A percentile compares a stretch with the other conserved stretches of the same genome.
Conservation (phyloP, 1,140 invertebrate species). For the Pectinophora gossypiella region DNA sequence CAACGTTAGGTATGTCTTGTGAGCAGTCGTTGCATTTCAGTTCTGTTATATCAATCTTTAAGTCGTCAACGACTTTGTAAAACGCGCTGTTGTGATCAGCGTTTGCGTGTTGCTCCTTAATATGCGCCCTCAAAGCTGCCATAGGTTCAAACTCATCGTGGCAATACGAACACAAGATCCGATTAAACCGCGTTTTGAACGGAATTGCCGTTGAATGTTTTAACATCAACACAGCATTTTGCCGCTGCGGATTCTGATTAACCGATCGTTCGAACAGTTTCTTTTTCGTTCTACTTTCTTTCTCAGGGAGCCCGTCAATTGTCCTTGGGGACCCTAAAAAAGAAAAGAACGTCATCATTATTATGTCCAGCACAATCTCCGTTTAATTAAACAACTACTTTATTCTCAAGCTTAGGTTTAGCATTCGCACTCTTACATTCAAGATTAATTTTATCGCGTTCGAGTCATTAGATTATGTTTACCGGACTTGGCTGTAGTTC, state of each 20-base stretch:
- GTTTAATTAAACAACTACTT: too few species aligned
- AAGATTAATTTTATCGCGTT: too few species aligned
- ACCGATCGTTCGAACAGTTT: conserved; percentile 64
- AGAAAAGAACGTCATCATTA: conserved; percentile 65
- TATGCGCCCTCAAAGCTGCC: conserved; percentile 47
- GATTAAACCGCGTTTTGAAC: conserved; percentile 65
- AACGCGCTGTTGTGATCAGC: conserved; percentile 60
- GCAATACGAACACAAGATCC: conserved; percentile 62
- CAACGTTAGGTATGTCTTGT: conserved; percentile 37
- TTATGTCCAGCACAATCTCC: conserved; percentile 34
- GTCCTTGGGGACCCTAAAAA: conserved; percentile 66
- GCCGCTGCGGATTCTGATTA: conserved; percentile 59
- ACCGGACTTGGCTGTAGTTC: too few species aligned
- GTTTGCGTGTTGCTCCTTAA: conserved; percentile 43
- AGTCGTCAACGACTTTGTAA: conserved; percentile 56
- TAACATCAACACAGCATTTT: conserved; percentile 58
- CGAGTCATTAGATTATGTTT: too few species aligned
- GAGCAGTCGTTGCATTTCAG: conserved; percentile 55
- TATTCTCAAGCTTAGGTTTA: too few species aligned
- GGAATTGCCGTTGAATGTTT: conserved; percentile 60
- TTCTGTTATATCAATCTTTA: conserved; percentile 60
- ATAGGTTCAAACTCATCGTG: conserved; percentile 59
- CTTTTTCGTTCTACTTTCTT: conserved; percentile 63
- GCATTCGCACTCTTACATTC: too few species aligned
- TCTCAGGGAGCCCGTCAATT: conserved; percentile 49